phyloP scores from a whole-genome alignment of 2,797 vertebrate species.

The Tokudaia muenninki region DNA sequence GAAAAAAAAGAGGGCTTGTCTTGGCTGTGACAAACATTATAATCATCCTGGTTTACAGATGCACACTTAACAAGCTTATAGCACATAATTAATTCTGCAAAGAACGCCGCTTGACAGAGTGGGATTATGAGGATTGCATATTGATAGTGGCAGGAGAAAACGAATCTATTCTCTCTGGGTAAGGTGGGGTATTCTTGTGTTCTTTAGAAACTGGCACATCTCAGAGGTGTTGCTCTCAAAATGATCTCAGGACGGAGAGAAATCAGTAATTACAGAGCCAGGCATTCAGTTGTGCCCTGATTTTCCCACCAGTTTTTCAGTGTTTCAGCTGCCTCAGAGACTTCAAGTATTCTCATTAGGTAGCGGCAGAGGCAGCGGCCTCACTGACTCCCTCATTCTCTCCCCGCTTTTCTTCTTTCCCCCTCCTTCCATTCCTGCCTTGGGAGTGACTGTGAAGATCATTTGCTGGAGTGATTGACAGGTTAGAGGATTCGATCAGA shows the following conservation, averaged over 20 bases:
- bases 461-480: constrained; percentile 92
- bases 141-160: constrained; percentile 85
- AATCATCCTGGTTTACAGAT: constrained; percentile 86
- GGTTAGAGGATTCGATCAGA: constrained; percentile 92
- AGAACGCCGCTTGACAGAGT: constrained; percentile 84
- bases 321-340: constrained; percentile 90
- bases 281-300: constrained; percentile 89
- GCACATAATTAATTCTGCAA: constrained; percentile 88
- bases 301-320: constrained; percentile 90
- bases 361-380: constrained; percentile 88
- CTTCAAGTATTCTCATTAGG: constrained; percentile 90
- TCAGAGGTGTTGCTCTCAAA: constrained; percentile 88
- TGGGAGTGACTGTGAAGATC: constrained; percentile 92
- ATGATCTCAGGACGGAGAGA: constrained; percentile 88
- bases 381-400: constrained; percentile 86
- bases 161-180: constrained; percentile 85
- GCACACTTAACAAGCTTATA: constrained; percentile 85
- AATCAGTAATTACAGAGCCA: constrained; percentile 88
- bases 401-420: constrained; percentile 74
- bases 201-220: constrained; percentile 87
- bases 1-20: constrained; percentile 78
- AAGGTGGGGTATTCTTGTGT: constrained; percentile 84
- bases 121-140: constrained; percentile 87
- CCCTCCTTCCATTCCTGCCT: constrained; percentile 85
- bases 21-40: constrained; percentile 80